These are phyloP conservation scores for Homarus americanus DNA, from an alignment of 1,140 invertebrate species.

Conservation along the genomic window DNA sequence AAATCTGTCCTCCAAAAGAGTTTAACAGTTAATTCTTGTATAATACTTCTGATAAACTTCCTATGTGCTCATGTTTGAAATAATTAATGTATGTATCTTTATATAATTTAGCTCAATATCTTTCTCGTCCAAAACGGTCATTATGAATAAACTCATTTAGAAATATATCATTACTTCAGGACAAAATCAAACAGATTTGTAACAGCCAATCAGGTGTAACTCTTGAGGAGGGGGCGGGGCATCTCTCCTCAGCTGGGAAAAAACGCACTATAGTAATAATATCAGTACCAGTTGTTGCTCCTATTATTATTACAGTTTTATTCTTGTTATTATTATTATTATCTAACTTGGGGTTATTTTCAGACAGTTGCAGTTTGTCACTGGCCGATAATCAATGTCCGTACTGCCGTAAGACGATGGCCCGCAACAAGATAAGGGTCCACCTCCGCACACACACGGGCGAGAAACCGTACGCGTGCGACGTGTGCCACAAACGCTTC, in stretches of 20 bases:
- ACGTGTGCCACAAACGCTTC: conserved; percentile 27
- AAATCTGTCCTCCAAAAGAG: too few species aligned
- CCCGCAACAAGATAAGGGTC: conserved; percentile 20
- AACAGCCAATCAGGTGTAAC: too few species aligned
- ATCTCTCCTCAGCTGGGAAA: too few species aligned
- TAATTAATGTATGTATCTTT: background rate
- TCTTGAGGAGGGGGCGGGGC: too few species aligned
- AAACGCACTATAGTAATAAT: too few species aligned
- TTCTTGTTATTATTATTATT: background rate
- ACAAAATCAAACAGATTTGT: too few species aligned
- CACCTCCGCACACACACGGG: conserved; percentile 47
- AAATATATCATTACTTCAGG: too few species aligned
- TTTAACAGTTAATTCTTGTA: background rate
- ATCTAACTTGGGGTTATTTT: background rate
- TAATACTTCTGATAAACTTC: background rate
- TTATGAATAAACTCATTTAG: too few species aligned
- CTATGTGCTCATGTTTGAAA: background rate
- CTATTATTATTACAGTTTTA: background rate
- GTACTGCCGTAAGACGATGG: background rate
- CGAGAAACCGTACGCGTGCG: conserved; percentile 28
- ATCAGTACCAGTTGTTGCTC: background rate
- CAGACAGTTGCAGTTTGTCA: background rate
- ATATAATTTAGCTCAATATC: too few species aligned
- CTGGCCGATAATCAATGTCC: background rate
- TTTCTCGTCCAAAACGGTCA: too few species aligned